Evolutionary conservation across 2,888 invertebrate species (phyloP), one percentile per base, ranked within the genome.

Genomic region (Mamestra brassicae): DNA sequence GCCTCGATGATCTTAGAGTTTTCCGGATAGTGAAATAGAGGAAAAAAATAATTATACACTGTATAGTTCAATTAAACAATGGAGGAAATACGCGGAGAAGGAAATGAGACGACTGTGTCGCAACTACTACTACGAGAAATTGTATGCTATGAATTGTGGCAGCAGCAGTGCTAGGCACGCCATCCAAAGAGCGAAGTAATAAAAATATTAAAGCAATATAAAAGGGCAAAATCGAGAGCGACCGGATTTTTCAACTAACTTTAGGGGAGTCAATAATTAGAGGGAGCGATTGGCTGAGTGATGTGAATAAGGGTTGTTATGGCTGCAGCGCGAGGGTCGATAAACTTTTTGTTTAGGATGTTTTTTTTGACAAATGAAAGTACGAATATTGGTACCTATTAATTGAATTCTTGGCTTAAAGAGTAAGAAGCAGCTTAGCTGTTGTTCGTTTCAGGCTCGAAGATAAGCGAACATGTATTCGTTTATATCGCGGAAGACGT

Each of bases 181-280:
- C 87, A 90, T 83, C 84, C 87, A 85, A 86, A 87, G 85, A 88
- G 88, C 87, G 86, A 80, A 88, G 89, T 92, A 93, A 93, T 93
- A 94, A 94, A 94, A 95, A 94, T 93, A 94, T 92, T 91, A 89
- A 89, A 92, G 92, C 90, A 62, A 45, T 90, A 92, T 93, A 92
- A 93, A 93, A 94, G 91, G 90, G 91, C 91, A 88, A 91, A 91
- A 92, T 91, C 84, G 92, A 91, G 92, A 93, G 91, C 90, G 90
- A 90, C 90, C 86, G 81, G 71, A 78, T 83, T 87, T 87, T 86
- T 93, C 91, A 92, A 93, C 92, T 92, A 95, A 95, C 91, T 95
- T 95, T 94, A 94, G 95, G 96, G 96, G 95, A 95, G 94, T 94
- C 92, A 94, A 95, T 96, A 95, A 96, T 96, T 95, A 94, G 94